phyloP scores from a whole-genome alignment of 2,888 invertebrate genomes.

The Apodemia mormo region DNA sequence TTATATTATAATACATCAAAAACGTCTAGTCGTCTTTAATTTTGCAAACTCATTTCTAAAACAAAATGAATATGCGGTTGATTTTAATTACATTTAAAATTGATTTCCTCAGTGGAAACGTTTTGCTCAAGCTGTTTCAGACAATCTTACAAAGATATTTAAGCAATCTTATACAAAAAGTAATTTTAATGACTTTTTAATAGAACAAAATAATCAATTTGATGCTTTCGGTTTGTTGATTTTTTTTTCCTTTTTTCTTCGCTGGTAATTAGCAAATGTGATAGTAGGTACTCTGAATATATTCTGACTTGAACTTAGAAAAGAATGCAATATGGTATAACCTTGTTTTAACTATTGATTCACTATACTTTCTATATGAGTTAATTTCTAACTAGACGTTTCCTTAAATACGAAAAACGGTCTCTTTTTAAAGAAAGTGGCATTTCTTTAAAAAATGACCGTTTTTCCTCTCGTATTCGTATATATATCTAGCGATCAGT shows the following conservation, averaged over 20 bases:
- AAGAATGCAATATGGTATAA: no score
- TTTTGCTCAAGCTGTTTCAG: background rate
- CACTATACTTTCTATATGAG: no score
- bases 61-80: slow-evolving; percentile 5
- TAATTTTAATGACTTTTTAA: background rate
- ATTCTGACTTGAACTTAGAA: no score
- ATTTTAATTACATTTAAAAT: slow-evolving; percentile 5
- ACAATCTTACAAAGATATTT: background rate
- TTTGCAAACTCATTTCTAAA: background rate
- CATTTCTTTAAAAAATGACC: no score
- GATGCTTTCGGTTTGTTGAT: background rate
- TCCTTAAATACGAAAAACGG: no score
- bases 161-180: background rate
- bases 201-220: background rate
- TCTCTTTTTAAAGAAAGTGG: no score
- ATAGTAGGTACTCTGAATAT: no score
- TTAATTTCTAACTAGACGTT: no score
- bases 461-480: no score
- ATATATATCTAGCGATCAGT: no score
- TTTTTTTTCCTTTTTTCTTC: background rate
- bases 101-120: background rate
- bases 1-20: background rate
- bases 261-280: background rate
- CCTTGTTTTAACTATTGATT: no score
- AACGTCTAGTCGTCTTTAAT: background rate